phyloP scores from a whole-genome alignment of 2,113 vertebrate species.

The Piaya cayana region DNA sequence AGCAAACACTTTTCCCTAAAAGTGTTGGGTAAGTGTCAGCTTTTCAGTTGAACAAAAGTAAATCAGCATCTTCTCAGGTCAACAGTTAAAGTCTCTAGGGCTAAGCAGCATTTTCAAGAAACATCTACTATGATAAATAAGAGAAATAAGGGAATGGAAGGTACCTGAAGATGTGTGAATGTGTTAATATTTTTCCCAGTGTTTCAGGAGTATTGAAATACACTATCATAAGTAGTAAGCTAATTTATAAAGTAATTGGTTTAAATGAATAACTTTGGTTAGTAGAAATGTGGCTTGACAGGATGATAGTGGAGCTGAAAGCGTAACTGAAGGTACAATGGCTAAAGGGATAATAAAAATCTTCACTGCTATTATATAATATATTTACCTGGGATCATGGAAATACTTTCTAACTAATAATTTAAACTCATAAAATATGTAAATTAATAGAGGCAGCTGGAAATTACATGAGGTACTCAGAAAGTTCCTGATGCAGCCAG shows the following conservation, averaged over 20 bases:
- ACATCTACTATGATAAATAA: neutral
- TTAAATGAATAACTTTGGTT: neutral
- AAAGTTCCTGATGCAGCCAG: neutral
- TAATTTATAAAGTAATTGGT: neutral
- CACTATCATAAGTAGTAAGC: neutral
- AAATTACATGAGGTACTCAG: neutral
- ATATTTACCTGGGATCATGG: neutral
- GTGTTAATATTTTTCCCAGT: neutral
- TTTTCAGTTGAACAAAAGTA: neutral
- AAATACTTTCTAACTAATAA: neutral
- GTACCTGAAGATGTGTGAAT: neutral
- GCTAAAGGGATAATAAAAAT: neutral
- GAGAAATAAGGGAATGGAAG: neutral
- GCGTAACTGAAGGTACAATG: neutral
- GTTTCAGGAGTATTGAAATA: neutral
- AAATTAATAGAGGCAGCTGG: neutral
- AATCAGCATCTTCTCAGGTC: neutral
- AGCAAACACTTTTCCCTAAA: constrained; percentile 87
- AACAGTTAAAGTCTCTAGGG: neutral
- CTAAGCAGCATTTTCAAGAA: neutral
- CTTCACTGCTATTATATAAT: neutral
- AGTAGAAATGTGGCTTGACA: neutral
- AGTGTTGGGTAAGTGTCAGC: constrained; percentile 84
- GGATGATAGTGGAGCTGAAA: neutral
- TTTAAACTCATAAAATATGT: neutral